phyloP scores from a whole-genome alignment of 2,797 vertebrate genomes.

The Heliangelus exortis region DNA sequence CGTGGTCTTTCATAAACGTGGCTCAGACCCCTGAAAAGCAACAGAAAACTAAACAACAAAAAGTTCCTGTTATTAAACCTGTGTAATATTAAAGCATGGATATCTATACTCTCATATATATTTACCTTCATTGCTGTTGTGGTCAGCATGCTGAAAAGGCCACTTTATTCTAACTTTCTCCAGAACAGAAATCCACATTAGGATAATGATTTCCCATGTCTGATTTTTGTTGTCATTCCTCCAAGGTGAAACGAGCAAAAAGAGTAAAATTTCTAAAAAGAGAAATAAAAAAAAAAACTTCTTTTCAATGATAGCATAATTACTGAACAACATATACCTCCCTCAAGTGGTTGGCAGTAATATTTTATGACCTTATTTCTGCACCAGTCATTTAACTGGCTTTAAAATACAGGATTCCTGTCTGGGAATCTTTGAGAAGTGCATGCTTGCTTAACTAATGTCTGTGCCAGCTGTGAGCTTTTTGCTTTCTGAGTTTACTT shows the following conservation, averaged over 20 bases:
- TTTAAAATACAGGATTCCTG: not conserved
- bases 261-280: too few relatives aligned
- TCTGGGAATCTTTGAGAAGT: not conserved
- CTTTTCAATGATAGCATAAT: not conserved
- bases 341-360: not conserved
- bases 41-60: fast-evolving
- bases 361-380: not conserved
- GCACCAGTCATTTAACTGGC: not conserved
- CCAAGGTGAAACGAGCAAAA: not conserved
- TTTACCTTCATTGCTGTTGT: not conserved
- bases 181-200: not conserved
- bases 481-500: not conserved
- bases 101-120: not conserved
- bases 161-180: not conserved
- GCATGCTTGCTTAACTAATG: not conserved
- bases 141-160: not conserved
- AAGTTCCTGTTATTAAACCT: not conserved
- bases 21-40: not conserved
- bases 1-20: not conserved
- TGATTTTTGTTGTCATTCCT: not conserved
- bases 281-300: not conserved
- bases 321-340: not conserved
- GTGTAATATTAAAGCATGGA: not conserved
- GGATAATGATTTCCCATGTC: not conserved
- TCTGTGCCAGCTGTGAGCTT: not conserved